Base-by-base conservation (phyloP, 2,113 vertebrate genomes). In the Rhinolophus ferrumequinum region DNA sequence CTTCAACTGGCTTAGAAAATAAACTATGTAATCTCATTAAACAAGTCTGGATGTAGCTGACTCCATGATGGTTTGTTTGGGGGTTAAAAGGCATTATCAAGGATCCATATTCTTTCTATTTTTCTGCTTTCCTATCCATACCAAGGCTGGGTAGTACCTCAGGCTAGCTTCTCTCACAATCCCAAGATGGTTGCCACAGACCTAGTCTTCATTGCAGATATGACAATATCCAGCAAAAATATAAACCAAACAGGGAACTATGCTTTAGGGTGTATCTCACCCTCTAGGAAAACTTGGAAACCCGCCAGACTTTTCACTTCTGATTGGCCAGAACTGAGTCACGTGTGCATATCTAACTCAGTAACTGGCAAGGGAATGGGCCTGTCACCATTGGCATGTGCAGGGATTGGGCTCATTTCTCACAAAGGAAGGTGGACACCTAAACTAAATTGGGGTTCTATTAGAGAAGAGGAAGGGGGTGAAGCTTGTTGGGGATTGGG, bases 21-120 rank as follows among this genome's bases (percentile, higher is more conserved):
- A 83, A 86, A 87, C 44, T 93, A 21, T 67, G 9, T 81, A 76
- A 47, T 72, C 44, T 93, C 35, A 50, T 90, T 81, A 33, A 90
- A 64, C 21, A 82, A 88, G 70, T 77, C 24, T 70, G 15, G 35
- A 72, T 33, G 35, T 64, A 5, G 11, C 47, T 86, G 52, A 81
- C 22, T 33, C 73, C 75, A 70, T 2, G 86, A 47, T 60, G 22
- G 47, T 69, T 90, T 83, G 50, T 66, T 73, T 77, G 70, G 21
- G 12, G 8, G 7, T 47, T 87, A 90, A 86, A 82, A 47, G 30
- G 18, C 30, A 56, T 76, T 47, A 56, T 81, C 44, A 81, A 72
- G 12, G 14, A 86, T 81, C 41, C 66, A 54, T n/a, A 30, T 33
- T 81, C 44, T 84, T 93, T 72, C 66, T 73, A 19, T 89, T 72